phyloP scores from a whole-genome alignment of 1,140 invertebrate species.

The Brachionus asplanchnoidis region DNA sequence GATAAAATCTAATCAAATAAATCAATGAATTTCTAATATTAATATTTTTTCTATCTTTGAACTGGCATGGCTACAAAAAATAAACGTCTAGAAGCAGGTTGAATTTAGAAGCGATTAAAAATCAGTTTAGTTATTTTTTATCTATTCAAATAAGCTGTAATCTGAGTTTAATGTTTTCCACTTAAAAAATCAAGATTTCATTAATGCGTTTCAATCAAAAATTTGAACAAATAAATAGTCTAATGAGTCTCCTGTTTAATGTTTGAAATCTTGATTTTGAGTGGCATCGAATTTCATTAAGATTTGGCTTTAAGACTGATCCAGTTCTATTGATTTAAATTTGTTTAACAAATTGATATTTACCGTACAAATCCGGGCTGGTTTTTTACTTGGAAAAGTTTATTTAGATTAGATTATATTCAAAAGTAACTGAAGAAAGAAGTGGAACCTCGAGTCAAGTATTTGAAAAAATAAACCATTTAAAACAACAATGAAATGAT shows the following conservation, averaged over 20 bases:
- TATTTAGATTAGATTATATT: background rate
- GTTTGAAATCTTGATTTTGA: background rate
- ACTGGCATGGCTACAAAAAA: background rate
- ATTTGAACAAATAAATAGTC: background rate
- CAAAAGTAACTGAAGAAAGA: background rate
- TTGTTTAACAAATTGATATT: background rate
- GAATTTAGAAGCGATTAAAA: background rate
- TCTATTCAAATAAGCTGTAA: background rate
- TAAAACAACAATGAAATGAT: background rate
- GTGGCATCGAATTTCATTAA: constrained; percentile 29
- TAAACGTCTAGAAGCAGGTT: constrained; percentile 1
- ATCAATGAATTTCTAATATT: background rate
- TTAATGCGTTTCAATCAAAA: constrained; percentile 8
- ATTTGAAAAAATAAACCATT: background rate
- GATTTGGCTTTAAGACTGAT: background rate
- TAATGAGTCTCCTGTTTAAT: background rate
- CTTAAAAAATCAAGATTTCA: background rate
- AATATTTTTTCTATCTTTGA: background rate
- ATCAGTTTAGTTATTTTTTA: background rate
- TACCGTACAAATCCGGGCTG: background rate
- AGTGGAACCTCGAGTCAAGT: background rate
- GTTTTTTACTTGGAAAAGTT: background rate
- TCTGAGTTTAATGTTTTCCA: background rate
- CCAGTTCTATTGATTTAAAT: background rate
- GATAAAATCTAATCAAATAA: background rate